Base-by-base conservation (phyloP, 2,888 invertebrate genomes). In the Toxonevra muliebris region DNA sequence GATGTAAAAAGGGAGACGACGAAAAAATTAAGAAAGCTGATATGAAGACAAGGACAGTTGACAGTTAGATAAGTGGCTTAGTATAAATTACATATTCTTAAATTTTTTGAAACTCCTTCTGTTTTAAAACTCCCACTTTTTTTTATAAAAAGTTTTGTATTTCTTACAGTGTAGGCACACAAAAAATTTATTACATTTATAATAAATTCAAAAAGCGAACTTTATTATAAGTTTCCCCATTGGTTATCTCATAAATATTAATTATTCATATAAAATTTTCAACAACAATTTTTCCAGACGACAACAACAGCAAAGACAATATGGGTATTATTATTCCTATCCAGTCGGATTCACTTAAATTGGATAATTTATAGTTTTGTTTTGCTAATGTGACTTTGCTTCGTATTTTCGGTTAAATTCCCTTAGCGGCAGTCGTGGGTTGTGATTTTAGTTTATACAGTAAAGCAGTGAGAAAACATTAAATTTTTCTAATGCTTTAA, bases 211-310 rank as follows among this genome's bases (percentile, higher is more conserved):
- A 48, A 48, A 48, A 48, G 15, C 2, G 15, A n/a, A 53, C 19
- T 53, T 71, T 68, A 70, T 75, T 72, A 75, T 69, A 69, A 70
- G 71, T 41, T 53, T 30, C 66, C 65, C 65, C 72, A 48, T 50
- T 60, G 62, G 60, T 20, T 30, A 30, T 54, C 43, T 60, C 65
- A 72, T 72, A 69, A 72, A 70, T 70, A 63, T 70, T 64, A 70
- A 72, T 70, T 70, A 70, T 69, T 42, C 41, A 20, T 57, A 9
- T 48, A 40, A 67, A 63, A 61, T 65, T 61, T 68, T 66, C 66
- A 61, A 62, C 62, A 68, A 61, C 54, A 62, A 41, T 43, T 69
- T 65, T 57, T 30, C 65, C 69, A 69, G 69, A 61, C 61, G 65
- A 65, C 61, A 61, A 19, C 48, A 48, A 8, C 48, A 48, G 8